Base-by-base conservation (phyloP, 2,888 invertebrate genomes). In the Xestia c-nigrum region DNA sequence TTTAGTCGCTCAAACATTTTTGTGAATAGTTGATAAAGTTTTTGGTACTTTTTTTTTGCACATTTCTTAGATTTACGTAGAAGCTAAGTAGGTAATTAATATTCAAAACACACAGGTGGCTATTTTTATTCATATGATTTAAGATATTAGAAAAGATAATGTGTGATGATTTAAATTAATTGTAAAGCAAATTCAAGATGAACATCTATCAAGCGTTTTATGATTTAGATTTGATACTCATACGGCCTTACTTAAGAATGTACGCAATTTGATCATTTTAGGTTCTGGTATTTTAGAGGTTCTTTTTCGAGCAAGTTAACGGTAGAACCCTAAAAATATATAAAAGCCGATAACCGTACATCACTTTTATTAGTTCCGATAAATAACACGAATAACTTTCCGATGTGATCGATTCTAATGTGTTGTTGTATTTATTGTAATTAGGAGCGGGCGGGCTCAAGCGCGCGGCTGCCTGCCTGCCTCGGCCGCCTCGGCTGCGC, bases 401-500 rank as follows among this genome's bases (percentile, higher is more conserved):
- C 93, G 92, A 94, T 94, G 93, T 96, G 96, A 96, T 96, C 96
- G 94, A 95, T 95, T 94, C 94, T 94, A 96, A 95, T 94, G 94
- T 93, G 92, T 91, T 94, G 94, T 94, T 93, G 94, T 96, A 96
- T 96, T 96, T 96, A 96, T 96, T 96, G 94, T 96, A 96, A 96
- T 95, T 95, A 96, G 89, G 83, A 84, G 70, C 81, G 72, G 80
- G 77, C 72, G 67, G 70, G 81, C 47, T 21, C 38, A 19, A 78
- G 81, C 85, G 85, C 67, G 75, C 78, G 52, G 46, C 74, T 52
- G 21, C 40, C 75, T 67, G 40, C 43, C 47, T 83, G 57, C 21
- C 66, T 55, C 84, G 78, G 78, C 50, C 84, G 83, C 83, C 31
- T 31, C 84, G 78, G 78, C 50, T 85, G 83, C 83, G 79, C 90